A percentile compares a stretch with the other conserved stretches of the same genome.
Conservation (phyloP, 2,888 invertebrate species). For the Thysanoteuthis rhombus region DNA sequence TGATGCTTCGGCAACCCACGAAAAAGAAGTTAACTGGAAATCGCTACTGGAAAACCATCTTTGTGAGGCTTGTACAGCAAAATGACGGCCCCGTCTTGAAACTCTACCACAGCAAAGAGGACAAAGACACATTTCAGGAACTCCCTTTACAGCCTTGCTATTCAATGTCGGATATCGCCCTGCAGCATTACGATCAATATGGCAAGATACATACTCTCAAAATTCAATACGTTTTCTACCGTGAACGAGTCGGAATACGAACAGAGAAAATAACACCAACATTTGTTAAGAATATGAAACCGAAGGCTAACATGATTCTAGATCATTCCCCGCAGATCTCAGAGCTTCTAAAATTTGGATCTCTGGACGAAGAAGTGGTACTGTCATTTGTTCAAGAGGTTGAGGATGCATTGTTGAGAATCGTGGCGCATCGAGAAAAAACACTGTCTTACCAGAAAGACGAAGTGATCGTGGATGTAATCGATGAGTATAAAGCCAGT, state of each 20-base stretch:
- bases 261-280: constrained; percentile 65
- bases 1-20: constrained; percentile 84
- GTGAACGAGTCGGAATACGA: constrained; percentile 87
- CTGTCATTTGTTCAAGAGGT: constrained; percentile 89
- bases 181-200: constrained; percentile 97
- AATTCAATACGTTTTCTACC: constrained; percentile 96
- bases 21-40: constrained; percentile 70
- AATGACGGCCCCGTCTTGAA: constrained; percentile 78
- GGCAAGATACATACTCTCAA: constrained; percentile 99
- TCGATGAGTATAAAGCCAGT: constrained; percentile 66
- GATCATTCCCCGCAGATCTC: constrained; percentile 96
- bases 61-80: constrained; percentile 83
- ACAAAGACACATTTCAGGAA: constrained; percentile 94
- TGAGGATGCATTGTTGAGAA: constrained; percentile 82
- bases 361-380: constrained; percentile 86
- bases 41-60: constrained; percentile 95
- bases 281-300: constrained; percentile 60
- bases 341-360: constrained; percentile 94
- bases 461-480: constrained; percentile 66
- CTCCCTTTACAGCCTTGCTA: constrained; percentile 93
- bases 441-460: constrained; percentile 66
- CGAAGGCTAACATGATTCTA: constrained; percentile 72
- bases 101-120: constrained; percentile 82
- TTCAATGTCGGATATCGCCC: constrained; percentile 80
- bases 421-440: constrained; percentile 62